phyloP scores from a whole-genome alignment of 2,888 invertebrate genomes.

The Epinotia nisella region DNA sequence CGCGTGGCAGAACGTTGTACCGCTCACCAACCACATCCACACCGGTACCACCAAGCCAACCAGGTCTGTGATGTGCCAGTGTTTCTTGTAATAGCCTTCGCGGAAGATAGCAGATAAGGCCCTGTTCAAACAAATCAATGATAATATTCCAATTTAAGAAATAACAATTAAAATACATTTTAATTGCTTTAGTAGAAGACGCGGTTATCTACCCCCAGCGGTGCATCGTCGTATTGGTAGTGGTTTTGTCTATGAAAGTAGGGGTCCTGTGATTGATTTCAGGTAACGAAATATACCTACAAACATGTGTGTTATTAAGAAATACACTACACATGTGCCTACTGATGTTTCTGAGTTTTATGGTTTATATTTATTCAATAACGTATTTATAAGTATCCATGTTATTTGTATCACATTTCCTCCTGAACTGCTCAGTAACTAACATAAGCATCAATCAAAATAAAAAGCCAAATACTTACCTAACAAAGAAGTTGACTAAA shows the following conservation, averaged over 20 bases:
- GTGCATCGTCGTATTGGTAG: no score
- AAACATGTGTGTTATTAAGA: no score
- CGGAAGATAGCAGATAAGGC: slow-evolving; percentile 58
- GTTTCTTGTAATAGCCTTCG: slow-evolving; percentile 62
- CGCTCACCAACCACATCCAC: slow-evolving; percentile 72
- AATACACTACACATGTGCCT: no score
- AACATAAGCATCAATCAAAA: no score
- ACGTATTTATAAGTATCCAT: not conserved
- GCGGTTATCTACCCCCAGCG: not conserved
- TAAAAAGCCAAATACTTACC: slow-evolving; percentile 61
- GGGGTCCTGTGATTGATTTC: no score
- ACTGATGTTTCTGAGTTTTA: no score
- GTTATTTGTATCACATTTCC: no score
- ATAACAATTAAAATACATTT: not conserved
- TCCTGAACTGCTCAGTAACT: no score
- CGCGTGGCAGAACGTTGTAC: slow-evolving; percentile 61
- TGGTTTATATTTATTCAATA: no score
- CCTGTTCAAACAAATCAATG: slow-evolving; percentile 53
- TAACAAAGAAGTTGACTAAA: slow-evolving; percentile 66
- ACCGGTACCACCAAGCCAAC: slow-evolving; percentile 71
- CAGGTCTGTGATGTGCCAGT: slow-evolving; percentile 69
- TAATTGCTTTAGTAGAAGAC: not conserved
- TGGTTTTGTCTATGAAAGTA: no score
- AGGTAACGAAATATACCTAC: no score
- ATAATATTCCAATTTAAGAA: not conserved